phyloP scores from a whole-genome alignment of 2,113 vertebrate species.

The Paralichthys olivaceus region DNA sequence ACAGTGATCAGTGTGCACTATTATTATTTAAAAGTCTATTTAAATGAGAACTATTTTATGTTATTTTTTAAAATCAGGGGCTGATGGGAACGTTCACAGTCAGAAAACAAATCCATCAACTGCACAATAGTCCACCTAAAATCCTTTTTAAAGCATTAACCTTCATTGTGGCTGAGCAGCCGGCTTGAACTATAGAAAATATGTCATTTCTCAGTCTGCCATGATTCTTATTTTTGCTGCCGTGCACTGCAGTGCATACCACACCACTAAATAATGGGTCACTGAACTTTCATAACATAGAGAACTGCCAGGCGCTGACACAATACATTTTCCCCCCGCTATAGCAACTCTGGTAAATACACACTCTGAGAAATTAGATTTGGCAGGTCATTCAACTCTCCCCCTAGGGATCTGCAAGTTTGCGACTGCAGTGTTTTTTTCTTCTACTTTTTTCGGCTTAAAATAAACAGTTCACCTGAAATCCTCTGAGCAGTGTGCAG shows the following conservation, averaged over 20 bases:
- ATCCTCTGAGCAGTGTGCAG: slow-evolving; percentile 23
- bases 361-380: slow-evolving; percentile 79
- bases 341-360: slow-evolving; percentile 73
- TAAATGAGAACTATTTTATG: background rate
- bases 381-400: slow-evolving; percentile 75
- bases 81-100: background rate
- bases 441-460: slow-evolving; percentile 25
- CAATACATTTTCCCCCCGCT: slow-evolving; percentile 61
- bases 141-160: background rate
- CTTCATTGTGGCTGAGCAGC: slow-evolving; percentile 11
- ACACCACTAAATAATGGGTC: slow-evolving; percentile 66
- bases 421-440: slow-evolving; percentile 44
- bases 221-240: slow-evolving; percentile 38
- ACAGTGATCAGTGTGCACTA: no score
- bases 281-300: slow-evolving; percentile 69
- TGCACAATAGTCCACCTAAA: background rate
- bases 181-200: slow-evolving; percentile 6
- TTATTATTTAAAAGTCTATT: background rate
- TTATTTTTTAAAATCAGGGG: background rate
- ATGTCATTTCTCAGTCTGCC: slow-evolving; percentile 35
- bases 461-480: slow-evolving; percentile 64
- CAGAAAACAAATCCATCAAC: slow-evolving; percentile 1
- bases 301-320: slow-evolving; percentile 72
- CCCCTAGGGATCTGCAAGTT: slow-evolving; percentile 69
- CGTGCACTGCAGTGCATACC: slow-evolving; percentile 30